phyloP scores from a whole-genome alignment of 2,888 invertebrate genomes.

The Gisinianus flammeolus region DNA sequence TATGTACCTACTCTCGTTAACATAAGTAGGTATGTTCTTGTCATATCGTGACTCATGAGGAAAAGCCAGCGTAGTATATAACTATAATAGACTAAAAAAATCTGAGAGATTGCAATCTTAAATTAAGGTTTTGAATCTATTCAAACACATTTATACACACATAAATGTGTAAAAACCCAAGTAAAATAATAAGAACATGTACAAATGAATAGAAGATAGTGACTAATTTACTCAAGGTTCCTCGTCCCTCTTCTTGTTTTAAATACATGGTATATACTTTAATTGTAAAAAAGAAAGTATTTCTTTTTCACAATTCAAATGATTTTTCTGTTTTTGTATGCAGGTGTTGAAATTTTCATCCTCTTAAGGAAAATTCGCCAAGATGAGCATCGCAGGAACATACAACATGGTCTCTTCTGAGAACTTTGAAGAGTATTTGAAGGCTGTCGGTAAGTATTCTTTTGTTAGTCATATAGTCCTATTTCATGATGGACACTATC shows the following conservation, averaged over 20 bases:
- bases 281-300: not conserved
- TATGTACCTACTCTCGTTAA: no score
- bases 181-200: no score
- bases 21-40: no score
- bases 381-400: slow-evolving; percentile 49
- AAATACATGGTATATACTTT: not conserved
- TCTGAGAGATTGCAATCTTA: no score
- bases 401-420: slow-evolving; percentile 51
- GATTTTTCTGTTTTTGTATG: not conserved
- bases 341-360: not conserved
- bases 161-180: no score
- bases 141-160: no score
- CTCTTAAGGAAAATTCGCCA: slow-evolving; percentile 15
- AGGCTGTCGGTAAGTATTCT: slow-evolving; percentile 53
- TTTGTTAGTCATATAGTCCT: not conserved
- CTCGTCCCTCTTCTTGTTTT: not conserved
- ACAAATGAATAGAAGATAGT: not conserved
- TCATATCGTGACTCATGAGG: no score
- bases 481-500: not conserved
- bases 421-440: slow-evolving; percentile 55
- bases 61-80: no score
- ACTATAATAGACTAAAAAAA: no score
- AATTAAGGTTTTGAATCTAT: no score
- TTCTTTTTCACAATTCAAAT: not conserved
- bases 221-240: not conserved